Percentiles rank a stretch among this genome's conserved stretches.
These are phyloP conservation scores for Atherix ibis DNA, from an alignment of 2,888 invertebrate genomes.

Conservation along the genomic window DNA sequence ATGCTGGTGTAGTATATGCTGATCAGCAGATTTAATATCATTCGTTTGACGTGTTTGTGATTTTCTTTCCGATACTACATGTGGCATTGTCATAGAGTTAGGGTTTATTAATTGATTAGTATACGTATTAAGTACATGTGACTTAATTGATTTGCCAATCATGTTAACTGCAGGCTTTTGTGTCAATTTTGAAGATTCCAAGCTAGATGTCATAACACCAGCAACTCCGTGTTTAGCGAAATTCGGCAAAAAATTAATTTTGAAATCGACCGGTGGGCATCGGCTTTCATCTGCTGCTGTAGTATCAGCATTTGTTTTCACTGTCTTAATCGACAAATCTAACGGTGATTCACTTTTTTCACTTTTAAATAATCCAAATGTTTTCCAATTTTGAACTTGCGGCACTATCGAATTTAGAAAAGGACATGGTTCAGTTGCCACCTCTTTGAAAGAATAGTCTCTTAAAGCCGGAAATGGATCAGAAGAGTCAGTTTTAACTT, in stretches of 20 bases:
- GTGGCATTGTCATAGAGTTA: too few relatives aligned
- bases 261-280: slow-evolving; percentile 38
- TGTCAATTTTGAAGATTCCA: too few relatives aligned
- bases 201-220: too few relatives aligned
- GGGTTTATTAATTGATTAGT: too few relatives aligned
- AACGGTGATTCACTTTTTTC: slow-evolving; percentile 43
- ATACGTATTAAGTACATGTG: too few relatives aligned
- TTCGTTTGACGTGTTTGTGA: too few relatives aligned
- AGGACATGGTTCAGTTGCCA: slow-evolving; percentile 2
- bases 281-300: slow-evolving; percentile 48
- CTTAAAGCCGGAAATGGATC: slow-evolving; percentile 1
- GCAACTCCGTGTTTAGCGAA: slow-evolving; percentile 37
- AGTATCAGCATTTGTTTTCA: slow-evolving; percentile 76
- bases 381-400: slow-evolving; percentile 1
- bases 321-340: slow-evolving; percentile 77
- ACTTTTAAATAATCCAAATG: not conserved
- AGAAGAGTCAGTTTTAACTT: slow-evolving; percentile 6
- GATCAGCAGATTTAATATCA: too few relatives aligned
- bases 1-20: too few relatives aligned
- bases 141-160: too few relatives aligned
- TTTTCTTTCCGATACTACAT: too few relatives aligned
- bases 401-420: not conserved
- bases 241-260: slow-evolving; percentile 65
- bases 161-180: too few relatives aligned
- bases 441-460: not conserved